Base-by-base conservation (phyloP, 2,113 vertebrate genomes). In the Caretta caretta region DNA sequence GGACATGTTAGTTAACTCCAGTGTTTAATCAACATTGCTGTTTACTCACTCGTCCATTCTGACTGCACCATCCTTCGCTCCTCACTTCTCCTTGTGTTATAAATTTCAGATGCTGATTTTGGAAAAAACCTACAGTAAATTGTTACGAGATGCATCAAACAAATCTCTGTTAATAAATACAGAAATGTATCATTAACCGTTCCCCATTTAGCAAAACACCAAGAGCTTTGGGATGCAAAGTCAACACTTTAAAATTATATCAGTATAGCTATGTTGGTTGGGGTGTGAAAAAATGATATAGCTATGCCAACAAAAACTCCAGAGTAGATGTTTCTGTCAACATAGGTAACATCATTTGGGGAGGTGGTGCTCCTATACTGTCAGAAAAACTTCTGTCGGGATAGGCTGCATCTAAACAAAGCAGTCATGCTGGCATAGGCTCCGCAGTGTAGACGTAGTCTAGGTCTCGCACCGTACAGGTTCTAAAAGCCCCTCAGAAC, bases 11-110 rank as follows among this genome's bases (percentile, higher is more conserved):
- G n/a, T 79, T 90, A 88, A 24, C 11, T 29, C 31, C 56, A 59
- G 84, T 83, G 56, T 17, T 8, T 2, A 93, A 82, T 38, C 93
- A 90, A 95, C 79, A 2, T 27, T 1, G 93, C 62, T 65, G 62
- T 83, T 92, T 97, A 98, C 98, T 98, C 89, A 98, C 98, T 93
- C 86, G 94, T 97, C 98, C 98, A 98, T 27, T 96, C 97, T 3
- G 94, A 83, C 4, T 95, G 95, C 78, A 78, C 11, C 90, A 94
- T 83, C 94, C 90, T 96, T 93, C 93, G 93, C 86, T 96, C 94
- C 78, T 95, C 90, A 2, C 88, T 94, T 93, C 87, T 96, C 86
- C 94, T 90, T 14, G 12, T 5, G 7, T 97, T 90, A 88, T 4
- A 92, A 8, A 94, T 84, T 89, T 97, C 93, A 92, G 93, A 84